phyloP scores from a whole-genome alignment of 2,797 vertebrate species.

The Gila robusta region DNA sequence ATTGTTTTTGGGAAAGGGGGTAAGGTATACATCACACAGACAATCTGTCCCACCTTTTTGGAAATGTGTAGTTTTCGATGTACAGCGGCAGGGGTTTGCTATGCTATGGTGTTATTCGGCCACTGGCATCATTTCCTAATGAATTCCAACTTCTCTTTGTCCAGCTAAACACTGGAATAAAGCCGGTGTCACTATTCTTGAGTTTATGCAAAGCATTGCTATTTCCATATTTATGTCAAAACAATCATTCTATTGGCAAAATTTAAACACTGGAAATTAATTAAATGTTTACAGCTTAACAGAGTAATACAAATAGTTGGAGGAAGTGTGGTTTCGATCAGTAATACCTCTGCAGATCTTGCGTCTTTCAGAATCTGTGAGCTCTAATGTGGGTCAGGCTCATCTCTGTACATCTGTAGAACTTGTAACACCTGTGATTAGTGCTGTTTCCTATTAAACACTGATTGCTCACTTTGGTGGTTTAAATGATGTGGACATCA shows the following conservation, averaged over 20 bases:
- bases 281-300: conserved; percentile 19
- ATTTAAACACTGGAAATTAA: conserved; percentile 39
- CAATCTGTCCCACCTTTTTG: neutral
- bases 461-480: conserved; percentile 33
- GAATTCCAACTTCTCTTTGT: neutral
- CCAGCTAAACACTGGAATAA: neutral
- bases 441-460: conserved; percentile 34
- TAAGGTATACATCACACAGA: neutral
- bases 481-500: conserved; percentile 43
- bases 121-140: neutral
- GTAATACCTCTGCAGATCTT: conserved; percentile 22
- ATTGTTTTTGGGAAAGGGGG: conserved; percentile 18
- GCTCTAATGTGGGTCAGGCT: conserved; percentile 36
- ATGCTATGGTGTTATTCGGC: neutral
- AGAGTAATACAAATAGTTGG: neutral
- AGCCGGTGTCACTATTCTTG: neutral
- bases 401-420: conserved; percentile 43
- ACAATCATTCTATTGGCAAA: conserved; percentile 23
- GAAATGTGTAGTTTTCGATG: conserved; percentile 12
- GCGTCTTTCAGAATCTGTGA: conserved; percentile 17
- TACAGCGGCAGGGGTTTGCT: neutral
- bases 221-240: conserved; percentile 36
- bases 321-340: conserved; percentile 14
- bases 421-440: conserved; percentile 17
- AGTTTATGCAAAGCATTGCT: neutral